Base-by-base conservation (phyloP, 37 sponge, comb jelly and placozoan genomes). In the Corticium candelabrum region DNA sequence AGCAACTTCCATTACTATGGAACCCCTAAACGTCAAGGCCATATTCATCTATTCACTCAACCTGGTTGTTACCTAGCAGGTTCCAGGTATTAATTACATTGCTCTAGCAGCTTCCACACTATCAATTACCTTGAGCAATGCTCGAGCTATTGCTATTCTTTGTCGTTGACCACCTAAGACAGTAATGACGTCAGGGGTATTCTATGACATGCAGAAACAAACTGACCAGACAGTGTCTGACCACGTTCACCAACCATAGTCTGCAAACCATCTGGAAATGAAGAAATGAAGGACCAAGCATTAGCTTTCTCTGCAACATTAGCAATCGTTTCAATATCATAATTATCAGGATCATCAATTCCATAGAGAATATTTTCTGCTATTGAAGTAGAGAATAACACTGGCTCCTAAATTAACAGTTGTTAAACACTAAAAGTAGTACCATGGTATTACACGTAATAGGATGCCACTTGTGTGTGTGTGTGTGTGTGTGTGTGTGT, bases 161-260 rank as follows among this genome's bases (percentile, higher is more conserved):
- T 76, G 77, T 68, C 57, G 36, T 76, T 76, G 77, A 76, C 77
- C 77, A 57, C 77, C 77, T 76, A 21, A 50, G 62, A 50, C 11
- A 50, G 62, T 27, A 50, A 50, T 50, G 62, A 50, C 15, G 15
- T 27, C 62, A 50, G 11, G 62, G 15, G 21, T 50, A 50, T 21
- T 11, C 62, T 30, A 32, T 32, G 4, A 29, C 5, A 7, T 30
- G 5, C 29, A 5, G 7, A 29, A 5, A 30, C 36, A 30, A 4
- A 7, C 73, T 34, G 5, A 70, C 73, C 73, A 5, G 73, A 70
- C 73, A 70, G 73, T 5, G 4, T 5, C 11, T 35, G 57, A n/a
- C 77, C 77, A 27, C 57, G n/a, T n/a, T 76, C 77, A 11, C 77
- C 77, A 57, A 76, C 57, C 41, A 11, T 29, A 11, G 77, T 76